Conservation (phyloP, 2,888 invertebrate genomes). For the Tenthredo mesomela region DNA sequence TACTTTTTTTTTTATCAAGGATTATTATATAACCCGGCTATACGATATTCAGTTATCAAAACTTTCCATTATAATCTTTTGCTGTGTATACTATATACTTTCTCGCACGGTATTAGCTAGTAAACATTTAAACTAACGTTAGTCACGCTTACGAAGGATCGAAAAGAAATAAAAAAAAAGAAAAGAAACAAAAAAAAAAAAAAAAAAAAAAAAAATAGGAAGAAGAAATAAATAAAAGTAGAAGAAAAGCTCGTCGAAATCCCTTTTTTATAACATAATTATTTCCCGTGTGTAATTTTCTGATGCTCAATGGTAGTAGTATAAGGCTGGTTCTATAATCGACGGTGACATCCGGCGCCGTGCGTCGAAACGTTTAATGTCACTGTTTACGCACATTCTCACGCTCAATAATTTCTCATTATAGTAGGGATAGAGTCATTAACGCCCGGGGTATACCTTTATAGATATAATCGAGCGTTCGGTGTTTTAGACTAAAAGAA, state of each 20-base stretch:
- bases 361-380: constrained; percentile 48
- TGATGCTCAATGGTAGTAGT: neutral
- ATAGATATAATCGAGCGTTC: neutral
- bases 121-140: constrained; percentile 14
- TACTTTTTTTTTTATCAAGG: too few species aligned
- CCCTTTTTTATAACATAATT: constrained; percentile 20
- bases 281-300: constrained; percentile 49
- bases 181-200: constrained; percentile 18
- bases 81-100: neutral
- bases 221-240: constrained; percentile 11
- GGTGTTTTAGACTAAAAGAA: neutral
- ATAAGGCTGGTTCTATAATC: constrained; percentile 12
- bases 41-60: neutral
- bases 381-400: constrained; percentile 49
- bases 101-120: neutral
- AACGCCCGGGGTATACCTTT: constrained; percentile 8
- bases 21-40: too few species aligned
- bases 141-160: constrained; percentile 47
- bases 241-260: neutral
- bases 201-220: constrained; percentile 14
- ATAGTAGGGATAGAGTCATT: constrained; percentile 46
- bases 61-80: neutral
- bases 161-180: constrained; percentile 20
- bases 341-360: constrained; percentile 43
- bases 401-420: constrained; percentile 49